phyloP scores from a whole-genome alignment of 1,140 invertebrate species.

The Portunus trituberculatus region DNA sequence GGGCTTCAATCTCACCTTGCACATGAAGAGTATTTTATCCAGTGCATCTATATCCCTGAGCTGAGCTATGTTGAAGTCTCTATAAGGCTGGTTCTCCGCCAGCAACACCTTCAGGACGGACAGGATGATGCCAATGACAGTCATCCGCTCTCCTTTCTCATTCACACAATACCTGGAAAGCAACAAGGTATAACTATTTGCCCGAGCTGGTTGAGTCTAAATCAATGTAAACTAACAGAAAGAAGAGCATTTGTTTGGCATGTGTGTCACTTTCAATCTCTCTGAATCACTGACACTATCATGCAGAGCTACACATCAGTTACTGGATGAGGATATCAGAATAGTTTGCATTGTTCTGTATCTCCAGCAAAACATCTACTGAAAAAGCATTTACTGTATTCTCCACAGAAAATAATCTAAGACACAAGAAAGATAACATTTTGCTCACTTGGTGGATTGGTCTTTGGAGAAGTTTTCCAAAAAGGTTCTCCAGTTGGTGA shows the following conservation, averaged over 20 bases:
- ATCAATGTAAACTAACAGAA: not conserved
- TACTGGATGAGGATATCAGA: too few relatives aligned
- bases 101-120: constrained; percentile 54
- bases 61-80: constrained; percentile 68
- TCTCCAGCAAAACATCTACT: too few relatives aligned
- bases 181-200: not conserved
- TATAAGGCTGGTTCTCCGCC: constrained; percentile 59
- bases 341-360: too few relatives aligned
- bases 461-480: constrained; percentile 48
- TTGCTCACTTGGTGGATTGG: constrained; percentile 56
- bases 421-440: not conserved
- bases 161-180: constrained; percentile 65
- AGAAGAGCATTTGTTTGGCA: not conserved
- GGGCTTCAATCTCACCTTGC: constrained; percentile 45
- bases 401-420: too few relatives aligned
- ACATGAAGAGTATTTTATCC: constrained; percentile 71
- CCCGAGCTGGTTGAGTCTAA: not conserved
- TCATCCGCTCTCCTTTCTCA: constrained; percentile 55
- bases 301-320: too few relatives aligned
- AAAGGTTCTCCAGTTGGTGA: constrained; percentile 64
- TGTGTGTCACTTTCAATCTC: not conserved
- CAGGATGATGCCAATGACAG: constrained; percentile 58
- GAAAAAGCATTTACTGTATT: too few relatives aligned
- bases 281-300: too few relatives aligned
- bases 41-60: constrained; percentile 70